phyloP scores from a whole-genome alignment of 2,113 vertebrate species.

The Tachuris rubrigastra region DNA sequence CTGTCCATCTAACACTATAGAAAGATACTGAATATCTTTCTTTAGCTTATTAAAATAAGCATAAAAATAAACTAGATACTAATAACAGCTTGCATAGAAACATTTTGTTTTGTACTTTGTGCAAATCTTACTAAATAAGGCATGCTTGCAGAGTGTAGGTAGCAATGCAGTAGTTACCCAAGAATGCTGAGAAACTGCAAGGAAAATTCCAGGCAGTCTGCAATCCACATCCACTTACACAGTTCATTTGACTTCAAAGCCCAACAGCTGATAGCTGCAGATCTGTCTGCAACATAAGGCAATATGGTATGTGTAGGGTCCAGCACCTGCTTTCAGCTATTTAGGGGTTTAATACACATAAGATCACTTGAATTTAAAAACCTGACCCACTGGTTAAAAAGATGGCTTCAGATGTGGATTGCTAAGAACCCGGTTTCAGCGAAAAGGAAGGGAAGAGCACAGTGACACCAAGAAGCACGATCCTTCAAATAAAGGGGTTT shows the following conservation, averaged over 20 bases:
- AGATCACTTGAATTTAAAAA: conserved; percentile 33
- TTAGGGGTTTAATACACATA: background rate
- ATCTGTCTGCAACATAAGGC: conserved; percentile 50
- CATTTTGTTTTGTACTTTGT: conserved; percentile 52
- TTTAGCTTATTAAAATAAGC: conserved; percentile 49
- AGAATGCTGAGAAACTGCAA: conserved; percentile 33
- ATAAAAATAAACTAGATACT: conserved; percentile 15
- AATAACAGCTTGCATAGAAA: conserved; percentile 68
- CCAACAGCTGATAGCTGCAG: conserved; percentile 33
- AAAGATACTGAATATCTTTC: background rate
- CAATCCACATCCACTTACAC: conserved; percentile 39
- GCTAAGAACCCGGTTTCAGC: background rate
- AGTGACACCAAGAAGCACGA: background rate
- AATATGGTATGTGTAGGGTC: conserved; percentile 37
- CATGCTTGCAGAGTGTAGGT: conserved; percentile 33
- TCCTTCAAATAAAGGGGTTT: background rate
- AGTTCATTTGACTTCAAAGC: conserved; percentile 36
- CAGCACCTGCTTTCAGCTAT: conserved; percentile 38
- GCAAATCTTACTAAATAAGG: conserved; percentile 75
- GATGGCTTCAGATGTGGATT: background rate
- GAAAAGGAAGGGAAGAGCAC: background rate
- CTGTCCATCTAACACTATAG: conserved; percentile 27
- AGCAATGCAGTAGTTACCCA: background rate
- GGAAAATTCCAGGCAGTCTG: conserved; percentile 54
- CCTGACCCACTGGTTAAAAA: background rate